phyloP scores from a whole-genome alignment of 2,113 vertebrate genomes.

The Acanthochromis polyacanthus region DNA sequence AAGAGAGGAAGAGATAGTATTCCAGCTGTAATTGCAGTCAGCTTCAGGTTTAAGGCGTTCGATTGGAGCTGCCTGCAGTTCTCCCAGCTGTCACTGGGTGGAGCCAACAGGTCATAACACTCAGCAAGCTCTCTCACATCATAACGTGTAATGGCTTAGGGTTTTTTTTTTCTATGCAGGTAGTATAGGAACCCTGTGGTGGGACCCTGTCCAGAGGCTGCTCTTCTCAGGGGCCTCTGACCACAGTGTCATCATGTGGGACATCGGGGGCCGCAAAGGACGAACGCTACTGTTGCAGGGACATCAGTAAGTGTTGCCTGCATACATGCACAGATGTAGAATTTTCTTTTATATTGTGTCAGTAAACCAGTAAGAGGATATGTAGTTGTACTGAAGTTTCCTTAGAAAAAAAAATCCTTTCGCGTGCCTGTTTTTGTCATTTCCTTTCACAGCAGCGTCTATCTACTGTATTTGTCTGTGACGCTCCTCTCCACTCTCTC shows the following conservation, averaged over 20 bases:
- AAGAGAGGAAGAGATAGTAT: not conserved
- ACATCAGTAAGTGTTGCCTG: slow-evolving; percentile 88
- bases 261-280: slow-evolving; percentile 96
- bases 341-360: not conserved
- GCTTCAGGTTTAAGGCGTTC: not conserved
- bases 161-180: slow-evolving; percentile 79
- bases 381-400: not conserved
- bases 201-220: slow-evolving; percentile 94
- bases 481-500: not conserved
- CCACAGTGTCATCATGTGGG: slow-evolving; percentile 99
- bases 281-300: slow-evolving; percentile 93
- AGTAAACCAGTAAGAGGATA: not conserved
- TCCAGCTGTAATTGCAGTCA: not conserved
- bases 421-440: not conserved
- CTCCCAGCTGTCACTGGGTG: slow-evolving; percentile 35
- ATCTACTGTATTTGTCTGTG: not conserved
- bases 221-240: slow-evolving; percentile 97
- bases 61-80: slow-evolving; percentile 25
- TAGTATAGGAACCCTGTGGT: slow-evolving; percentile 91
- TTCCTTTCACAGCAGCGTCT: not conserved
- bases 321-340: rapidly evolving
- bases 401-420: not conserved
- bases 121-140: not conserved
- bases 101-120: slow-evolving; percentile 21
- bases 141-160: not conserved